phyloP scores from a whole-genome alignment of 2,797 vertebrate species.

The Hoplostethus mediterraneus region DNA sequence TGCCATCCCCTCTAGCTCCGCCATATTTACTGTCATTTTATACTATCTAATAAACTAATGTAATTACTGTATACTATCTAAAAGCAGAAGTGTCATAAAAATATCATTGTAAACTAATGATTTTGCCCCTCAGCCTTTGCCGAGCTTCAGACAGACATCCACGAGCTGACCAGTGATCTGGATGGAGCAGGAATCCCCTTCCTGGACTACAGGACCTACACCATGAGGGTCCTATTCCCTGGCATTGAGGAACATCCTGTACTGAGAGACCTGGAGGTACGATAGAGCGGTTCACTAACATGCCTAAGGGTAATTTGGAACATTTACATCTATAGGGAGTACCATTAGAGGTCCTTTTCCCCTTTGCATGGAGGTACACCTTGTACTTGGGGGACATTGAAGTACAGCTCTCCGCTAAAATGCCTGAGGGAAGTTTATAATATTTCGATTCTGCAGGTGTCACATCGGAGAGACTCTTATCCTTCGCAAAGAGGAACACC shows the following conservation, averaged over 20 bases:
- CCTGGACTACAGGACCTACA: constrained; percentile 96
- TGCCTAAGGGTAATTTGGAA: neutral
- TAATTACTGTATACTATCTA: neutral
- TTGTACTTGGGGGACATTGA: neutral
- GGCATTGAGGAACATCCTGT: constrained; percentile 99
- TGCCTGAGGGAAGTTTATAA: neutral
- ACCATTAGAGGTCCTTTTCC: neutral
- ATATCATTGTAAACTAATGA: neutral
- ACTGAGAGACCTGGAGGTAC: constrained; percentile 96
- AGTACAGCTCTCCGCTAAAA: constrained; percentile 1
- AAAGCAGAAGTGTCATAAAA: neutral
- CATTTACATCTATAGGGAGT: neutral
- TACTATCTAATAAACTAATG: too few species aligned
- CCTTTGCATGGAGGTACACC: neutral
- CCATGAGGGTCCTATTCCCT: constrained; percentile 98
- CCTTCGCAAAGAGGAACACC: neutral
- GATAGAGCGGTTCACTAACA: neutral
- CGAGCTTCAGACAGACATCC: constrained; percentile 98
- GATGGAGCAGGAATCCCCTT: constrained; percentile 98
- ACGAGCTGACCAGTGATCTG: constrained; percentile 97
- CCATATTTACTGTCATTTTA: too few species aligned
- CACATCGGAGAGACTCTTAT: neutral
- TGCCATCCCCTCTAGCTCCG: neutral
- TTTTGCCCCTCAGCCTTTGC: constrained; percentile 89
- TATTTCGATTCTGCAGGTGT: neutral